phyloP scores from a whole-genome alignment of 1,140 invertebrate species.

The Diachasma alloeum region DNA sequence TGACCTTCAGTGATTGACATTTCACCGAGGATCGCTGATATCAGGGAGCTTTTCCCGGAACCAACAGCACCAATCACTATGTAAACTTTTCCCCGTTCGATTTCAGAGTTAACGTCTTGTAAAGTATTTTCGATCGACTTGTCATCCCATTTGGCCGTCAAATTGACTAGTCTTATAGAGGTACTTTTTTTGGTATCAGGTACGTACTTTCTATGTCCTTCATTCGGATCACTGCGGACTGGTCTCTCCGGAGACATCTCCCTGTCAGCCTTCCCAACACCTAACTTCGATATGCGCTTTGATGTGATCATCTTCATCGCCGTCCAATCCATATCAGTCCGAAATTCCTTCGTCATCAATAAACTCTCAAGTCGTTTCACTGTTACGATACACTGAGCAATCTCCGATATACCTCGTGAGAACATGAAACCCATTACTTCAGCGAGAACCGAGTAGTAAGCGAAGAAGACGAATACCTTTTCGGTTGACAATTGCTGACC shows the following conservation, averaged over 20 bases:
- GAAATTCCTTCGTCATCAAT: conserved; percentile 65
- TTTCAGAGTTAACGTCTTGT: conserved; percentile 63
- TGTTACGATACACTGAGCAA: conserved; percentile 70
- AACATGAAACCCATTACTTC: conserved; percentile 76
- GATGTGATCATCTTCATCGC: not conserved
- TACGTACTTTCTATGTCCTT: conserved; percentile 8
- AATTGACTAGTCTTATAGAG: conserved; percentile 62
- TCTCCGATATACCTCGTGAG: conserved; percentile 73
- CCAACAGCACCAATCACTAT: conserved; percentile 74
- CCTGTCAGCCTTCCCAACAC: conserved; percentile 13
- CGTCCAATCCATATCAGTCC: conserved; percentile 22
- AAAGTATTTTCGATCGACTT: conserved; percentile 58
- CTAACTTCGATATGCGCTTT: not conserved
- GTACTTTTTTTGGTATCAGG: conserved; percentile 12
- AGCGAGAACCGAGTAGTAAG: conserved; percentile 72
- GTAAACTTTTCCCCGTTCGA: conserved; percentile 68
- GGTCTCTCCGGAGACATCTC: not conserved
- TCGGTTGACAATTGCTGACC: conserved; percentile 68
- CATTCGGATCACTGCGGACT: not conserved
- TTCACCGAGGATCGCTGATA: conserved; percentile 73
- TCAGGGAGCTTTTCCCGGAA: conserved; percentile 70
- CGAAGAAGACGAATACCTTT: conserved; percentile 72
- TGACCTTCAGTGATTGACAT: conserved; percentile 67
- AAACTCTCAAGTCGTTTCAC: conserved; percentile 69
- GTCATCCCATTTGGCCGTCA: conserved; percentile 66